Base-by-base conservation (phyloP, 2,888 invertebrate species). In the Boloria selene region DNA sequence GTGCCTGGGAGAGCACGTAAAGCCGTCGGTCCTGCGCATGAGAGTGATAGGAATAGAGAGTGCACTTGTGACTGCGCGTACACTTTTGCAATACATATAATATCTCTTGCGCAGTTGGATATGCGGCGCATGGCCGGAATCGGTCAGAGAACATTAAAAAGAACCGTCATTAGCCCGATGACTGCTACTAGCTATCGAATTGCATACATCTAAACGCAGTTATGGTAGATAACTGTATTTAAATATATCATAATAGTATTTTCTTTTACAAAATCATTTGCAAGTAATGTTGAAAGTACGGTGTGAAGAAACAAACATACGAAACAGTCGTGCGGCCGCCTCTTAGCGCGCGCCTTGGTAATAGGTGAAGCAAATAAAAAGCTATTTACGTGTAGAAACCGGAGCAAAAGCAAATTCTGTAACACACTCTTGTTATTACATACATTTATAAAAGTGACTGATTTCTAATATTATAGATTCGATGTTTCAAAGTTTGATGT, bases 311-410 rank as follows among this genome's bases (percentile, higher is more conserved):
- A 68, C 42, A 54, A 54, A 50, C 54, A 50, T 10, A 10, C 10
- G 31, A 38, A 42, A 54, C 49, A 60, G 42, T 61, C 68, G 68
- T 68, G 63, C 69, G 26, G 56, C 44, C 65, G 55, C 61, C 68
- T 69, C 55, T 69, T 69, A 69, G 61, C 71, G 63, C 65, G 59
- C 45, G 54, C 64, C 61, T 58, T 63, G 70, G 50, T 67, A 74
- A 73, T 31, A 13, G 60, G 53, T 47, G 42, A 52, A 4, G 52
- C 70, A 73, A 73, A 74, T 70, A 73, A 70, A 69, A 68, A 71
- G 65, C 65, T 65, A 60, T 67, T 68, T 69, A 62, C 63, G 52
- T 17, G 51, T 64, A 31, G 60, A 66, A 73, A 73, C 70, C 67
- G 64, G 71, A 73, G 72, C 71, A 69, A 61, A 51, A 45, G 49